Evolutionary conservation across 2,888 invertebrate genomes (phyloP).

Genomic region (Tetropium fuscum): DNA sequence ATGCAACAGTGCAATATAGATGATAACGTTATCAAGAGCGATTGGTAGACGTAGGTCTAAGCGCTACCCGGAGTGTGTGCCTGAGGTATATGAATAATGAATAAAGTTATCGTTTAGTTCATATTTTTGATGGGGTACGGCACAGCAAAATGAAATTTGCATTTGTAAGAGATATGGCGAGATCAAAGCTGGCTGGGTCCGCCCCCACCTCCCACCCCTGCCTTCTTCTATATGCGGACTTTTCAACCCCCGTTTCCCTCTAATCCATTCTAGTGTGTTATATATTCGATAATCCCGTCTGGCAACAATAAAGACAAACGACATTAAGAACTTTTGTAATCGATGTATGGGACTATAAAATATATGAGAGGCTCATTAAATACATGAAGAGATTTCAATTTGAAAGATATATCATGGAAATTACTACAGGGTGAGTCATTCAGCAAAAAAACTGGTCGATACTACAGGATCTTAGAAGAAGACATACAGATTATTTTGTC

Average conservation of each 20-base stretch:
- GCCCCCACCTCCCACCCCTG: constrained; percentile 46
- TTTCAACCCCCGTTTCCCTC: constrained; percentile 47
- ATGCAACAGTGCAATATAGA: constrained; percentile 8
- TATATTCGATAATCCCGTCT: constrained; percentile 29
- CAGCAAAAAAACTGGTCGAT: no score
- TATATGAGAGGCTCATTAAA: no score
- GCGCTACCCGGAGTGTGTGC: constrained; percentile 47
- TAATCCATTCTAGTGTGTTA: constrained; percentile 41
- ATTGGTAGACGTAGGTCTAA: constrained; percentile 39
- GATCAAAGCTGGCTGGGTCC: constrained; percentile 64
- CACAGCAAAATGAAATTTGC: constrained; percentile 69
- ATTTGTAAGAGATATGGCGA: constrained; percentile 69
- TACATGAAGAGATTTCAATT: no score
- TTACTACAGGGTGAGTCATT: no score
- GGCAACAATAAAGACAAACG: constrained; percentile 14
- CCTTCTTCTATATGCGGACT: constrained; percentile 44
- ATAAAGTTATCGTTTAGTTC: constrained; percentile 74
- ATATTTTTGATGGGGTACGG: constrained; percentile 71
- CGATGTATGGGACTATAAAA: no score
- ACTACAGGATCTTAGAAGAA: no score
- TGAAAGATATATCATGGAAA: no score
- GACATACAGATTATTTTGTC: no score
- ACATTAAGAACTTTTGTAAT: no score
- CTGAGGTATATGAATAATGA: constrained; percentile 73
- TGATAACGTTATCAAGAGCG: constrained; percentile 28